Conservation (phyloP, 2,888 invertebrate species). For the Toxonevra muliebris region DNA sequence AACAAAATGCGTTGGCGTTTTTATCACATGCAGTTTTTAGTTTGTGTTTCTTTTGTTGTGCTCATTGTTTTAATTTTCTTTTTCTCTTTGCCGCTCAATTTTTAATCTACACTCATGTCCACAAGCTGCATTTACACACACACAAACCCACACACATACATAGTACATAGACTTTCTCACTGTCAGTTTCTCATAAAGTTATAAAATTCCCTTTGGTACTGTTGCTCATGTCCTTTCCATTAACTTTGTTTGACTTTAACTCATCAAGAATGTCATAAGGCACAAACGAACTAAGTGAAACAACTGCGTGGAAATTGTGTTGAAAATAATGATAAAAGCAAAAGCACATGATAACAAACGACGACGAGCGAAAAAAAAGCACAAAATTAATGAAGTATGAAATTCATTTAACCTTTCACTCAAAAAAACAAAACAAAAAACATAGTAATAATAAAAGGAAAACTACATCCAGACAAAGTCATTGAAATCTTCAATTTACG, state of each 20-base stretch:
- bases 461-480: neutral
- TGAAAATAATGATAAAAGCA: slow-evolving; percentile 23
- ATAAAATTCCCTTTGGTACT: slow-evolving; percentile 39
- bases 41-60: slow-evolving; percentile 9
- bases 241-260: slow-evolving; percentile 25
- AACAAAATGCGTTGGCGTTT: neutral
- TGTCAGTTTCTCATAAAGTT: slow-evolving; percentile 32
- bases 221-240: slow-evolving; percentile 33
- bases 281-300: neutral
- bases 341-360: neutral
- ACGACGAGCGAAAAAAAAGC: neutral
- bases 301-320: neutral
- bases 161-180: neutral
- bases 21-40: slow-evolving; percentile 3
- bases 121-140: neutral
- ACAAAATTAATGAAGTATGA: slow-evolving; percentile 30
- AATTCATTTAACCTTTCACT: slow-evolving; percentile 28
- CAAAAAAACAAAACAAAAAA: neutral
- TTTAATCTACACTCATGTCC: slow-evolving; percentile 26
- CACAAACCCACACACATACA: slow-evolving; percentile 24
- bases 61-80: slow-evolving; percentile 34
- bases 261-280: slow-evolving; percentile 9
- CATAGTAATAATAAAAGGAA: neutral
- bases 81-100: slow-evolving; percentile 25
- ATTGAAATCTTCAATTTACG: neutral